Evolutionary conservation across 2,797 vertebrate genomes (phyloP).

Genomic region (Phalloptychus januarius): DNA sequence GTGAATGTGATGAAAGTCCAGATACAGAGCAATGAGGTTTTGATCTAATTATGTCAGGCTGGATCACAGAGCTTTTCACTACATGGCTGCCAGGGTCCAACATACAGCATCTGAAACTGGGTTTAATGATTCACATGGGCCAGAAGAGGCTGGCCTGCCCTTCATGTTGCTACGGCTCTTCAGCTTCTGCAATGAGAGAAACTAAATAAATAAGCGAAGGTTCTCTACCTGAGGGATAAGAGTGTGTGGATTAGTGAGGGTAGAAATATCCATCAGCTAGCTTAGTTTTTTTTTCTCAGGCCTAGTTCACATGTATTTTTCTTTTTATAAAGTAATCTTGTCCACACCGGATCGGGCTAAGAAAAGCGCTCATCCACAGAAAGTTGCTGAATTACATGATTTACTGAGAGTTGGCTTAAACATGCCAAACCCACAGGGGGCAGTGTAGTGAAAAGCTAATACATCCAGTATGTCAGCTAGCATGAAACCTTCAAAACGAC

Average conservation of each 20-base stretch:
- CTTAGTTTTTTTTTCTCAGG: neutral
- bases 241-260: neutral
- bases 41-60: neutral
- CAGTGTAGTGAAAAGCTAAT: too few relatives aligned
- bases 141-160: neutral
- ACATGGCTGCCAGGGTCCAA: neutral
- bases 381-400: too few relatives aligned
- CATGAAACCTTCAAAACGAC: too few relatives aligned
- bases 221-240: neutral
- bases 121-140: slow-evolving; percentile 4
- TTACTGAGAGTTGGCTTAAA: too few relatives aligned
- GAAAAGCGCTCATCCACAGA: too few relatives aligned
- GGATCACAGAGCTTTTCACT: neutral
- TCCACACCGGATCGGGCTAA: too few relatives aligned
- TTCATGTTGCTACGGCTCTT: neutral
- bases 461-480: too few relatives aligned
- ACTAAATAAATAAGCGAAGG: neutral
- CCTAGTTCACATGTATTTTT: too few relatives aligned
- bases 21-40: neutral
- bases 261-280: neutral
- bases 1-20: slow-evolving; percentile 1
- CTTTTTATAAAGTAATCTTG: too few relatives aligned
- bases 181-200: neutral
- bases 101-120: neutral
- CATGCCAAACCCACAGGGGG: too few relatives aligned